phyloP scores from a whole-genome alignment of 2,113 vertebrate species.

The Pheucticus melanocephalus region DNA sequence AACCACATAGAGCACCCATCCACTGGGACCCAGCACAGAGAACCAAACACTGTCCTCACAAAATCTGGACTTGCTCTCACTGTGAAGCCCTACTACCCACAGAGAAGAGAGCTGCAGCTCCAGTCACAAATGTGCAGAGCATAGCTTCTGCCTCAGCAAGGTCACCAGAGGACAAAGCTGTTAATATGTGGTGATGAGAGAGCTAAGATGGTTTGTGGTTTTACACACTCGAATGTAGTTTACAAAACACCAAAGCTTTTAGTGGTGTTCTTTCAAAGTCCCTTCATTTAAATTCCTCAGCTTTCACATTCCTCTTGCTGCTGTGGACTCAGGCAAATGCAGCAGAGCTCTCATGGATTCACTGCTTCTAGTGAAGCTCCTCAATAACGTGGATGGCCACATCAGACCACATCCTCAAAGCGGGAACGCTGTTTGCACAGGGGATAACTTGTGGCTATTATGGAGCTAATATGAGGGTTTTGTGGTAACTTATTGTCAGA shows the following conservation, averaged over 20 bases:
- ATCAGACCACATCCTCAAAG: background rate
- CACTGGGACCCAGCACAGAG: background rate
- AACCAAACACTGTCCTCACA: background rate
- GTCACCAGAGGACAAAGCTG: conserved; percentile 8
- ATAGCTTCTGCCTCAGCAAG: background rate
- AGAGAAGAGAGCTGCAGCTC: background rate
- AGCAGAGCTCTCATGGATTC: background rate
- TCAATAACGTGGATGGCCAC: background rate
- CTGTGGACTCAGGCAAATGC: background rate
- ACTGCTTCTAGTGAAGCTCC: background rate
- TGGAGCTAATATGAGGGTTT: background rate
- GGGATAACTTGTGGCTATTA: background rate
- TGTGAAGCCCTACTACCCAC: background rate
- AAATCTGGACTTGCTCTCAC: background rate
- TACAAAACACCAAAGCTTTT: conserved; percentile 8
- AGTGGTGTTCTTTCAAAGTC: background rate
- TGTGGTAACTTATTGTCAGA: background rate
- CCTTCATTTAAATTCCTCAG: background rate
- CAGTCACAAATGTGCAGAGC: background rate
- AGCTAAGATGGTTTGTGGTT: background rate
- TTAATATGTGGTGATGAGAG: background rate
- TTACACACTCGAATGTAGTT: background rate
- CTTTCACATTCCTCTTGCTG: background rate
- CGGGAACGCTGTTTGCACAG: background rate
- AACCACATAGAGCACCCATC: fast-evolving